Percentiles rank a stretch among this genome's conserved stretches.
Evolutionary conservation across 2,888 invertebrate genomes (phyloP).

Genomic region (Microplitis deprimator): DNA sequence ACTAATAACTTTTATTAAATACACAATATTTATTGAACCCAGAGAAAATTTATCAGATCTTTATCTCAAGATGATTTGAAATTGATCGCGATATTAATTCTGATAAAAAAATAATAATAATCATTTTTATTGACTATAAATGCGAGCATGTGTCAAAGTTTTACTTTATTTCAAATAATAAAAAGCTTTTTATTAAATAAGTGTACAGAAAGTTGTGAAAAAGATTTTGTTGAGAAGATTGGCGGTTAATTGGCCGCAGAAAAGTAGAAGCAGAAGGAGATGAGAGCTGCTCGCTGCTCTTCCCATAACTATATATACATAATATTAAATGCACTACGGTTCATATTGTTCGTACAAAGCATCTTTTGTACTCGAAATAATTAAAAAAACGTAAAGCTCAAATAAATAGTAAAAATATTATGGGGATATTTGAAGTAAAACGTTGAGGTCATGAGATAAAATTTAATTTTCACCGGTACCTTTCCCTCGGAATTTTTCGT

Average conservation of each 20-base stretch:
- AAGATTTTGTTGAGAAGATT: conserved; percentile 57
- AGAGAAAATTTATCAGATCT: neutral
- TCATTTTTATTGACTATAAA: neutral
- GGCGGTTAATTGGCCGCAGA: conserved; percentile 61
- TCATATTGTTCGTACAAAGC: neutral
- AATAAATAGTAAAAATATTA: conserved; percentile 10
- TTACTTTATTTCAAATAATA: too few relatives aligned
- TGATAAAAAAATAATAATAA: neutral
- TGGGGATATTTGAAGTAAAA: too few relatives aligned
- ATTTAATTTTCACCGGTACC: neutral
- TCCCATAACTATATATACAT: conserved; percentile 48
- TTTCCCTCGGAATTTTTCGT: conserved; percentile 2
- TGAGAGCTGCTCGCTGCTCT: conserved; percentile 12
- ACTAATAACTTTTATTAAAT: too few relatives aligned
- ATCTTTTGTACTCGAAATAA: conserved; percentile 41
- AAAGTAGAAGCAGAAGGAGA: conserved; percentile 39
- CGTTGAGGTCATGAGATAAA: neutral
- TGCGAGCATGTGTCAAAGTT: too few relatives aligned
- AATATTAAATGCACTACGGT: neutral
- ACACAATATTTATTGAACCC: neutral
- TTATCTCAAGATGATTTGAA: neutral
- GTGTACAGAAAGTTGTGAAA: conserved; percentile 8
- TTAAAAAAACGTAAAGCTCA: conserved; percentile 5
- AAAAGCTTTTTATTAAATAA: neutral
- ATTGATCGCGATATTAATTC: neutral